phyloP scores from a whole-genome alignment of 2,797 vertebrate genomes.

The Bucorvus abyssinicus region DNA sequence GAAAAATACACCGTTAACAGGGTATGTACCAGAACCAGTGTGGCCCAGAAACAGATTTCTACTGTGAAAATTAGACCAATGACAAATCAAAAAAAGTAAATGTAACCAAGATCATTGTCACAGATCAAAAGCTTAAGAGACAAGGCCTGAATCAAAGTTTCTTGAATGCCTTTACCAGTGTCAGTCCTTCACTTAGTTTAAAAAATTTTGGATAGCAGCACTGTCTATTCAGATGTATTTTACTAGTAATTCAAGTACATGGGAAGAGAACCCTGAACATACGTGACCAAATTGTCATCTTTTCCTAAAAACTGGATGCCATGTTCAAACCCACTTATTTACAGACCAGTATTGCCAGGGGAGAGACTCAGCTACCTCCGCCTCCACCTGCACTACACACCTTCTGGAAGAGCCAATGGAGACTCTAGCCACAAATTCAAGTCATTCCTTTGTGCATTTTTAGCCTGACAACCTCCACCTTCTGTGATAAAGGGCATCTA shows the following conservation, averaged over 20 bases:
- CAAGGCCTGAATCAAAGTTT: neutral
- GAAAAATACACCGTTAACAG: neutral
- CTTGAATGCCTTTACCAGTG: neutral
- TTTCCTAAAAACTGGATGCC: neutral
- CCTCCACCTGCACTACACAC: neutral
- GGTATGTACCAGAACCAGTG: neutral
- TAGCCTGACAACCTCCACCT: neutral
- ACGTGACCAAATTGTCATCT: rapidly evolving
- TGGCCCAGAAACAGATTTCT: neutral
- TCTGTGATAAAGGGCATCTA: neutral
- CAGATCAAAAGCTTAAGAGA: neutral
- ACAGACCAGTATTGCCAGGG: neutral
- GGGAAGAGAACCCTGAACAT: neutral
- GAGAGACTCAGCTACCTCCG: neutral
- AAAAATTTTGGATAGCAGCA: neutral
- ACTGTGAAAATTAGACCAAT: neutral
- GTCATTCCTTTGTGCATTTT: neutral
- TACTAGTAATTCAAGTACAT: neutral
- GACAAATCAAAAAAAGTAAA: neutral
- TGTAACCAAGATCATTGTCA: neutral
- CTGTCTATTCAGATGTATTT: neutral
- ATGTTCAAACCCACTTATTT: neutral
- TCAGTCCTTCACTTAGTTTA: neutral
- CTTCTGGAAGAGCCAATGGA: neutral
- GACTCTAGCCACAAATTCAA: neutral